Evolutionary conservation across 2,797 vertebrate genomes (phyloP), one percentile per base, ranked within the genome.

Genomic region (Anguilla pacifica): DNA sequence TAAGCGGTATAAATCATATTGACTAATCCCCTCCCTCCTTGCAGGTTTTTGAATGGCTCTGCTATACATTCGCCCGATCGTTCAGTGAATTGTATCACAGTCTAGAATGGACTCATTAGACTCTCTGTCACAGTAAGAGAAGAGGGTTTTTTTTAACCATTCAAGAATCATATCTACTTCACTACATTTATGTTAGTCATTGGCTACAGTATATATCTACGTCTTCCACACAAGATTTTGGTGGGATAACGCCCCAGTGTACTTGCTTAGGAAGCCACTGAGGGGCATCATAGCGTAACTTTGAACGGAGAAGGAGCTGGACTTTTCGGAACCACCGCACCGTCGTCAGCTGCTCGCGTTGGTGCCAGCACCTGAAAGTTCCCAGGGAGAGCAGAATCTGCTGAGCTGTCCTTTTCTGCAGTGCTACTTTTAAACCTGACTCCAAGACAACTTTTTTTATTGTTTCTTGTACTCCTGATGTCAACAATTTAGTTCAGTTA

Each of bases 321-420:
- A 93, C 91, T 89, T 90, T 90, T 6, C 85, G 87, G 46, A n/a
- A 86, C 83, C 89, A 85, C 74, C 84, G 83, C 72, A 11, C 88
- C 91, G 85, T 83, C 67, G 7, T 93, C 92, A 92, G 91, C 86
- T 90, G 90, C 92, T 92, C 89, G 15, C 85, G 90, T 91, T 87
- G 74, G 90, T 91, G 92, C 94, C 93, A 93, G 91, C 91, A 91
- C 85, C 91, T 92, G 92, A 93, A 94, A 93, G 89, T 95, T 94
- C 91, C 90, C 88, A 92, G 92, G 91, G 91, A 86, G 89, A 86
- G 89, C 91, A 64, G 91, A 94, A 94, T 94, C 88, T 94, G 95
- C 95, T 94, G 94, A 95, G 93, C 90, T 93, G 92, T 93, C 91
- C 89, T 72, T 91, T 90, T 89, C 94, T 88, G 94, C 94, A 95